Evolutionary conservation across 2,888 invertebrate species (phyloP).

Genomic region (Steromphala cineraria): DNA sequence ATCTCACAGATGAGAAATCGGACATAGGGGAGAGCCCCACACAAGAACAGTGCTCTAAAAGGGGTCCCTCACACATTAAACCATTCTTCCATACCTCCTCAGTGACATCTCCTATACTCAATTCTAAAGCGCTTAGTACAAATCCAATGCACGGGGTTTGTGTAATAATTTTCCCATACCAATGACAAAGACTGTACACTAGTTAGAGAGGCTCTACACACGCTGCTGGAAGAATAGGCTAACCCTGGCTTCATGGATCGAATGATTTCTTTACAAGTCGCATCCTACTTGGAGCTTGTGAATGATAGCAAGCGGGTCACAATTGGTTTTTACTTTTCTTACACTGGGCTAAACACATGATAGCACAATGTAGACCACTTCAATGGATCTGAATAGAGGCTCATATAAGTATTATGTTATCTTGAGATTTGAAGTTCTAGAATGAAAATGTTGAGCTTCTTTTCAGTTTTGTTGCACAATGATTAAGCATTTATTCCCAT

Average conservation of each 20-base stretch:
- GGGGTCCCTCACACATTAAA: background rate
- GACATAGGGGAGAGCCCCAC: background rate
- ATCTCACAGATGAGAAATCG: background rate
- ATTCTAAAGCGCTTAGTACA: background rate
- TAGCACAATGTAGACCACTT: background rate
- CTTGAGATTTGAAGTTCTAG: background rate
- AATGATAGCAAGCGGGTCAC: background rate
- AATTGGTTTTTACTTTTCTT: background rate
- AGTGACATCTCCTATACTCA: background rate
- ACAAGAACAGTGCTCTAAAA: background rate
- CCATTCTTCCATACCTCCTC: background rate
- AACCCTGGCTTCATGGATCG: background rate
- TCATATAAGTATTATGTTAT: background rate
- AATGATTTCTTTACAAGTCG: background rate
- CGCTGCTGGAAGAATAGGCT: background rate
- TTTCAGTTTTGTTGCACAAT: no score
- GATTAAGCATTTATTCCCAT: no score
- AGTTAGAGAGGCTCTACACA: background rate
- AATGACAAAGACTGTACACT: background rate
- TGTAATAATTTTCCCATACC: background rate
- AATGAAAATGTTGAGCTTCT: no score
- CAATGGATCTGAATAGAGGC: background rate
- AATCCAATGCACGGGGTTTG: background rate
- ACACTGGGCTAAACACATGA: background rate
- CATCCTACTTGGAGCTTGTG: background rate